phyloP scores from a whole-genome alignment of 2,797 vertebrate species.

The Oophaga sylvatica region DNA sequence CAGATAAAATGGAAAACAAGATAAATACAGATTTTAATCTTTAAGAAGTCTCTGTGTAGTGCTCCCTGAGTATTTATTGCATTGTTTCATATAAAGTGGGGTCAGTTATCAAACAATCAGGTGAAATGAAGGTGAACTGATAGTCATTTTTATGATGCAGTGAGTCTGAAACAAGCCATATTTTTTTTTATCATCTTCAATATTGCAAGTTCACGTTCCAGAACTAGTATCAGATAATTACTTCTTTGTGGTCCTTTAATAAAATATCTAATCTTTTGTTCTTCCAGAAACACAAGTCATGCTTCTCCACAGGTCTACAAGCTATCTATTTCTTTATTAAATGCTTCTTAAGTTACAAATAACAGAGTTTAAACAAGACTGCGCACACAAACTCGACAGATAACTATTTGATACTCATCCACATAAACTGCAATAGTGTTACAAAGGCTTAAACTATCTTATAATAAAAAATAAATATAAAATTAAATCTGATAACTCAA shows the following conservation, averaged over 20 bases:
- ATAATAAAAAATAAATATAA: too few relatives aligned
- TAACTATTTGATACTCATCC: neutral
- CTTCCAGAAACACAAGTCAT: neutral
- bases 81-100: conserved; percentile 1
- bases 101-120: conserved; percentile 2
- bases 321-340: conserved; percentile 18
- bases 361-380: neutral
- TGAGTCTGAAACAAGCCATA: conserved; percentile 13
- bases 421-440: neutral
- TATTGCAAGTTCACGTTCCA: conserved; percentile 16
- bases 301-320: conserved; percentile 27
- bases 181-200: conserved; percentile 32
- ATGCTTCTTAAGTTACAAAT: conserved; percentile 18
- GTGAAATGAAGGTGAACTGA: neutral
- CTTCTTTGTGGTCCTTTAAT: conserved; percentile 34
- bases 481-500: too few relatives aligned
- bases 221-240: conserved; percentile 27
- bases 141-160: neutral
- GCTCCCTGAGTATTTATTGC: neutral
- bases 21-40: neutral
- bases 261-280: conserved; percentile 44
- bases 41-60: neutral
- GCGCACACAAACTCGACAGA: neutral
- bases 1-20: neutral
- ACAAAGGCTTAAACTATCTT: neutral